Base-by-base conservation (phyloP, 2,888 invertebrate genomes). In the Priocnemis perturbator region DNA sequence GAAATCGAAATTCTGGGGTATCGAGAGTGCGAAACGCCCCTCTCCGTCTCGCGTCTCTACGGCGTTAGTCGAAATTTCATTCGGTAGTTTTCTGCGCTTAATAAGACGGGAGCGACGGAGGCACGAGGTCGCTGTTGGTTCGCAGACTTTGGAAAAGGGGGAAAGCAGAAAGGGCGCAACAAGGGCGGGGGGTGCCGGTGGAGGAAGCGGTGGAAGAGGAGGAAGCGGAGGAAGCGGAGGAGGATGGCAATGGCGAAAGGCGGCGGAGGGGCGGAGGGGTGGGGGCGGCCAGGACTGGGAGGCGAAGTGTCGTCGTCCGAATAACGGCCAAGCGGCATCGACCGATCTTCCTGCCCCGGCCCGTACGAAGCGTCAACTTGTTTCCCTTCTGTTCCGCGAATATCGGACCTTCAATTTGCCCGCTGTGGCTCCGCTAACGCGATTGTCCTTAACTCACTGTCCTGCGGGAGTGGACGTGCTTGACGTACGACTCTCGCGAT, bases 291-390 rank as follows among this genome's bases (percentile, higher is more conserved):
- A 82, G 83, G 82, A 82, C 85, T 81, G 86, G 87, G 86, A 85
- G 87, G 88, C 86, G 86, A 88, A 88, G 88, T 89, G 89, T 89
- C 89, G 89, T 89, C 88, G 89, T 88, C 89, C 89, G 89, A 89
- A 89, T 89, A 89, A 89, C 88, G 89, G 89, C 87, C 87, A 85
- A 84, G 87, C 88, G 87, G 88, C 88, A 89, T 88, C 89, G 89
- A 88, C 89, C 88, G 89, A 88, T 86, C 86, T 85, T 83, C 84
- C 84, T 82, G 85, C 84, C 85, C 85, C 84, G 80, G 83, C 83
- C 83, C 82, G 74, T 79, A 78, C 82, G 85, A 82, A 85, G 85
- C 88, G 86, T 88, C 88, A 88, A 88, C 87, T 87, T 86, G 88
- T 87, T 88, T 87, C 87, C 87, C 86, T 86, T 86, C 86, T 86